Evolutionary conservation across 2,113 vertebrate genomes (phyloP), one percentile per base, ranked within the genome.

Genomic region (Tinamus guttatus): DNA sequence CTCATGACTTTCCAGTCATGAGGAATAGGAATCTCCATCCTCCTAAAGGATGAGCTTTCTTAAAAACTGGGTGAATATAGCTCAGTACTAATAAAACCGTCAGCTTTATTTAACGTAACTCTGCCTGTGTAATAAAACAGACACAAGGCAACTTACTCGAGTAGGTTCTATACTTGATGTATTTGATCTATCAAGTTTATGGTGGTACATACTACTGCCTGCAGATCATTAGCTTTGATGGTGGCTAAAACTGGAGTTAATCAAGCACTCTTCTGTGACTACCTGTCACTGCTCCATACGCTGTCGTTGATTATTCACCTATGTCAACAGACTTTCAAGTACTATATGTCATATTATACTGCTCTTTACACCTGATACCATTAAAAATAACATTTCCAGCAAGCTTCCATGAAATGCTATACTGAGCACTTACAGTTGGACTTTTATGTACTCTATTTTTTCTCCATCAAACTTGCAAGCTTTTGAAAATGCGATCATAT

Each of bases 381-480:
- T 92, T 96, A 65, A 65, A 96, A 96, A 74, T 84, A 93, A 65
- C 69, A 62, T 88, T 92, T 93, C 93, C 65, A 90, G 62, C 92
- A 88, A 95, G 43, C 73, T 94, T 89, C 76, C 1, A 1, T 84
- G 74, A 91, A 95, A 68, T 82, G 40, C 51, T 78, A 0, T 60
- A 49, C 43, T 83, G 52, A 76, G 85, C 70, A 76, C 68, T 94
- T 77, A 76, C 4, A 67, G 63, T 84, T 63, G 78, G 59, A 83
- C 30, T 85, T 91, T 24, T 70, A 47, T 34, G 15, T 64, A 60
- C 27, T 71, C 25, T 76, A n/a, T 94, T 87, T 87, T 90, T 88
- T 83, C 60, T 73, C 64, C 18, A 64, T 49, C 49, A 49, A 49
- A 78, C 30, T 64, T 94, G 25, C 11, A 76, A 65, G 70, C 32